phyloP scores from a whole-genome alignment of 2,113 vertebrate genomes.

The Microcebus jonahi region DNA sequence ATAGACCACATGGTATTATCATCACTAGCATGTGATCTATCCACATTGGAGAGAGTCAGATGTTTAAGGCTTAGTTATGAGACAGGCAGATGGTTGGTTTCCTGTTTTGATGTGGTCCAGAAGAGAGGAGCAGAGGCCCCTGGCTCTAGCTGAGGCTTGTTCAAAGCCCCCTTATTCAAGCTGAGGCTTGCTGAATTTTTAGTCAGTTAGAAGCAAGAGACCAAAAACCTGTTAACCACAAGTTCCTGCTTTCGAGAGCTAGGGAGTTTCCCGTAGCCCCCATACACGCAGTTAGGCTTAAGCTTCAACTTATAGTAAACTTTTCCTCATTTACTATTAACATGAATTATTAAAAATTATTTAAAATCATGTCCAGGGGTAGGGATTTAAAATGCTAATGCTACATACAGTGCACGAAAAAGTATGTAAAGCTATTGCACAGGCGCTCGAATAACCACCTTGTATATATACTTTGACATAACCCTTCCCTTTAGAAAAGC shows the following conservation, averaged over 20 bases:
- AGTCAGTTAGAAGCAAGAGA: not conserved
- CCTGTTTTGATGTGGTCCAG: not conserved
- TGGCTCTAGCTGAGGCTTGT: not conserved
- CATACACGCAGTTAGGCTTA: not conserved
- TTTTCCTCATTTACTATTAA: not conserved
- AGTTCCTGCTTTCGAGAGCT: not conserved
- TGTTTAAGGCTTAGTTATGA: not conserved
- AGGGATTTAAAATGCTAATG: not conserved
- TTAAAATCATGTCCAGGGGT: not conserved
- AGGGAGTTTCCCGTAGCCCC: not conserved
- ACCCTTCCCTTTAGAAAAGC: not conserved
- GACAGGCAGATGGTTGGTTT: not conserved
- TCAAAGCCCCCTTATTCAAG: not conserved
- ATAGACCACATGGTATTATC: not conserved
- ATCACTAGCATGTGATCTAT: not conserved
- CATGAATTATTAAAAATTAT: not conserved
- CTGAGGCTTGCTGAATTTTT: not conserved
- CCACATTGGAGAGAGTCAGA: not conserved
- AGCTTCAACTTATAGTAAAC: not conserved
- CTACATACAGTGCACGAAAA: not conserved
- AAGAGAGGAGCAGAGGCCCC: not conserved
- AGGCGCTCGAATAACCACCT: not conserved
- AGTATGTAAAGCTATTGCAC: not conserved
- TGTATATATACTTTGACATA: not conserved
- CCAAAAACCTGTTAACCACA: not conserved